Base-by-base conservation (phyloP, 2,113 vertebrate genomes). In the Piprites chloris region DNA sequence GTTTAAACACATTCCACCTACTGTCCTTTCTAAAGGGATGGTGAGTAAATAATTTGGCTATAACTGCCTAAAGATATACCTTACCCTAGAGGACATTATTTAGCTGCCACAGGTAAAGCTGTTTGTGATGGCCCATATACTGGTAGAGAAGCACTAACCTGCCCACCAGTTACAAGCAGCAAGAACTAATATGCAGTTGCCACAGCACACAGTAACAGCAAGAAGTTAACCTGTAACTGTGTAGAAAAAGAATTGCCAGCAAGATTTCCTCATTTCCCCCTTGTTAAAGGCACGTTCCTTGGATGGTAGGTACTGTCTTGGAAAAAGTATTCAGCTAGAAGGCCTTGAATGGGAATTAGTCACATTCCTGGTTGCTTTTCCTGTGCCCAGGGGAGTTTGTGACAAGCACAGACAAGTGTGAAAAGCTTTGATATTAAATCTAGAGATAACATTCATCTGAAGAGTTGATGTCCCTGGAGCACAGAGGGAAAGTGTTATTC, bases 371-470 rank as follows among this genome's bases (percentile, higher is more conserved):
- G 35, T 83, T 91, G 81, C 74, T 91, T 66, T 77, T 63, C 67
- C 67, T 4, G 3, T 68, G 90, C 65, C 58, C 88, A 68, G 81
- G 82, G 89, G 63, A 95, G 52, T 89, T 68, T 92, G 66, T 82
- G 80, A 93, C 89, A 95, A 85, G 76, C 41, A 84, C 47, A 90
- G 88, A 77, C 79, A 95, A 95, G 93, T 90, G 87, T 65, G 87
- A 94, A 96, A 93, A 89, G 73, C 89, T 89, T 71, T 75, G 84
- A 93, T 92, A 95, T 87, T 86, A 95, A 95, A 96, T 91, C 83
- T 47, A 87, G 76, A 92, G 74, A 82, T 79, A 95, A 74, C 44
- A 74, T 68, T 93, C 22, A 85, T 87, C 53, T 79, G 53, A 87
- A 89, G 80, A 82, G 32, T 8, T 67, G 32, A n/a, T 73, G 41